Evolutionary conservation across 64 coral and sea anemone genomes (phyloP), one percentile per base, ranked within the genome.

Genomic region (Astreopora myriophthalma): DNA sequence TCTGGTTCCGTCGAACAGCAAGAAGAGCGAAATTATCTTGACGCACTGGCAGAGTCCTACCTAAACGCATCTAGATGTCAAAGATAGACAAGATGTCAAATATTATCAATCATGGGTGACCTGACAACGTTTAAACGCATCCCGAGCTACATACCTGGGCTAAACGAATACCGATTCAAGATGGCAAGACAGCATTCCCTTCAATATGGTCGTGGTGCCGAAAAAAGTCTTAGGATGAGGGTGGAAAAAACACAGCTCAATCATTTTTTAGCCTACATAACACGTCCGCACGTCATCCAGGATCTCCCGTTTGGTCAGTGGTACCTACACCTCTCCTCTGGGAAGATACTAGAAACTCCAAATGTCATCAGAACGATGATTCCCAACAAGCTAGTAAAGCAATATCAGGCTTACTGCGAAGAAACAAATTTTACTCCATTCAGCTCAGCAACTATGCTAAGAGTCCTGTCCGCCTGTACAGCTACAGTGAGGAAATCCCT

Each of bases 311-410:
- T 90, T 80, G 88, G 75, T 13, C 88, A 90, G 31, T 36, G 34
- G 26, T 90, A 90, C 42, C 88, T 90, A 24, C 58, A 8, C 57
- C 88, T 90, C 32, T 90, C 88, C 13, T 32, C 74, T 38, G 74
- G 88, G 11, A 34, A 79, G 71, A 76, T 90, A 31, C 73, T 90
- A 48, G 27, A 80, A 49, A 80, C 88, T 20, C 88, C 74, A 48
- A 90, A 80, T 70, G 88, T 90, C 37, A 90, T 90, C 25, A 58
- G 88, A 9, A 80, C 88, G 1, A 90, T 70, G n/a, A 79, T 80
- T 33, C 88, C 88, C 5, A 37, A 80, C 12, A 78, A 31, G 49
- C 75, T 90, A 31, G 23, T 70, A 68, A 70, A 65, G 57, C 88
- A 90, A 30, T 90, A 80, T 33, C 42, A 49, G 29, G 44, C 74